phyloP scores from a whole-genome alignment of 1,140 invertebrate species.

The Drosophila baimaii region DNA sequence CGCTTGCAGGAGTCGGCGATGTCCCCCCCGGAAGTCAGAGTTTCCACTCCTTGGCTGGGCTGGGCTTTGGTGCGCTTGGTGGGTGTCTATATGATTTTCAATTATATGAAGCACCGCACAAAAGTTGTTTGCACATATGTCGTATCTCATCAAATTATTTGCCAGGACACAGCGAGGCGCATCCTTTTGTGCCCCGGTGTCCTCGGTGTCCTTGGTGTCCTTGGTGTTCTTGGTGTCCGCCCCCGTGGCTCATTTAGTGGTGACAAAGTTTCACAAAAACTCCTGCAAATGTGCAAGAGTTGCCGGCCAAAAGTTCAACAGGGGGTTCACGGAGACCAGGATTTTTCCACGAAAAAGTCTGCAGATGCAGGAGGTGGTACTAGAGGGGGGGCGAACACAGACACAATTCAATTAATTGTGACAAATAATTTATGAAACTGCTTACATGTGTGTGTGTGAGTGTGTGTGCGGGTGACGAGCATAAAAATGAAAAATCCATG shows the following conservation, averaged over 20 bases:
- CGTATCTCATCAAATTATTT: conserved; percentile 84
- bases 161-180: conserved; percentile 60
- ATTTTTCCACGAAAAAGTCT: conserved; percentile 18
- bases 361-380: conserved; percentile 26
- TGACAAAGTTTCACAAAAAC: conserved; percentile 69
- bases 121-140: conserved; percentile 84
- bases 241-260: conserved; percentile 65
- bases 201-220: conserved; percentile 6
- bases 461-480: conserved; percentile 33
- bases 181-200: conserved; percentile 68
- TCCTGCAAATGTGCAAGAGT: conserved; percentile 61
- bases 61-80: conserved; percentile 10
- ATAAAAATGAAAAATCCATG: conserved; percentile 79
- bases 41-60: not conserved
- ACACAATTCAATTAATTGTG: conserved; percentile 84
- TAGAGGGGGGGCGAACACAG: conserved; percentile 12
- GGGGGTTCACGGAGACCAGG: conserved; percentile 21
- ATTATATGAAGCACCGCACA: conserved; percentile 78
- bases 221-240: conserved; percentile 14
- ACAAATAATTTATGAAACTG: conserved; percentile 84
- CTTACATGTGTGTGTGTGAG: conserved; percentile 24
- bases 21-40: conserved; percentile 12
- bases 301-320: conserved; percentile 36
- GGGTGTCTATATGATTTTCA: conserved; percentile 75
- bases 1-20: conserved; percentile 8